Evolutionary conservation across 2,113 vertebrate genomes (phyloP).

Genomic region (Columba livia): DNA sequence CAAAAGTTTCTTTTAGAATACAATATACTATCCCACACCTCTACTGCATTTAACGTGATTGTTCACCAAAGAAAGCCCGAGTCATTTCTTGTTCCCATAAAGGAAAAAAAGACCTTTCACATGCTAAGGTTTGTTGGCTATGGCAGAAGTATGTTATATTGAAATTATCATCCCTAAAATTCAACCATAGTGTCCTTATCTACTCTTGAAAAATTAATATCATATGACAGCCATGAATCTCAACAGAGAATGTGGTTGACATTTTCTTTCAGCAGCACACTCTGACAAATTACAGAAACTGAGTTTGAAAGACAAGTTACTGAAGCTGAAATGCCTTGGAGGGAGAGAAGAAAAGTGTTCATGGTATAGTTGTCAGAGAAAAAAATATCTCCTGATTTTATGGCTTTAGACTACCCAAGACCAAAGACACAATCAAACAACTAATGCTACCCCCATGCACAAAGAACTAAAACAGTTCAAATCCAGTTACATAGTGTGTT

Average conservation of each 20-base stretch:
- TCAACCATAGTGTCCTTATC: background rate
- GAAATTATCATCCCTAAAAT: background rate
- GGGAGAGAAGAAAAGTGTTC: conserved; percentile 5
- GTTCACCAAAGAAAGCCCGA: background rate
- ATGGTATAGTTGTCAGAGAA: background rate
- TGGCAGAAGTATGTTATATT: background rate
- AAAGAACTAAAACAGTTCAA: background rate
- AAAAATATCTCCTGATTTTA: background rate
- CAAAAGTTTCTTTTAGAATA: background rate
- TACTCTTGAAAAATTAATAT: conserved; percentile 37
- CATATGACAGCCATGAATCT: conserved; percentile 29
- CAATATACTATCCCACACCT: background rate
- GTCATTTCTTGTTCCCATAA: background rate
- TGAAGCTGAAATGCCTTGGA: background rate
- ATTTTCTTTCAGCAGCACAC: conserved; percentile 37
- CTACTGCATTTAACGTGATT: background rate
- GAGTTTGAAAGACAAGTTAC: conserved; percentile 36
- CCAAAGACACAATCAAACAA: background rate
- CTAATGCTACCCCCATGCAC: background rate
- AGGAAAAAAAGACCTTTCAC: background rate
- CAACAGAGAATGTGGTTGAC: background rate
- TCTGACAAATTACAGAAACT: conserved; percentile 30
- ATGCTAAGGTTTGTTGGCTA: background rate
- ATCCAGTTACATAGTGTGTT: background rate
- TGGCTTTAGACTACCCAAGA: background rate